phyloP scores from a whole-genome alignment of 2,888 invertebrate genomes.

The Macrosoma leucophasiata region DNA sequence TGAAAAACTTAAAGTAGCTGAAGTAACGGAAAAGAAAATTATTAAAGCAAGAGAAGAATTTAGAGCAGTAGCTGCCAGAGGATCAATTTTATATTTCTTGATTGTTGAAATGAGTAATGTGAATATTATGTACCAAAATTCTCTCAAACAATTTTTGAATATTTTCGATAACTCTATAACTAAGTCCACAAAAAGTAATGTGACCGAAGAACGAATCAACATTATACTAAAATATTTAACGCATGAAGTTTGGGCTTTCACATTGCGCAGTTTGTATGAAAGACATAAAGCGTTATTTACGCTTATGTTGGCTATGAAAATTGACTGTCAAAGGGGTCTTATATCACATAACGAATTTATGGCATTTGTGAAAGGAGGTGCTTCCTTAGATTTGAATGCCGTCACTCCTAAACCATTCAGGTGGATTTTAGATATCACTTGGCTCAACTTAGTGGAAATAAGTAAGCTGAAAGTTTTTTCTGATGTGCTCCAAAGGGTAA shows the following conservation, averaged over 20 bases:
- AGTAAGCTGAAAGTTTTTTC: constrained; percentile 88
- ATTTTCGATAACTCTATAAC: constrained; percentile 96
- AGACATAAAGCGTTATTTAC: constrained; percentile 95
- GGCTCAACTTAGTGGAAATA: constrained; percentile 96
- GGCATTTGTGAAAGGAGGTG: constrained; percentile 97
- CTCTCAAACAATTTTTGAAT: constrained; percentile 93
- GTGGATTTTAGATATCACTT: constrained; percentile 97
- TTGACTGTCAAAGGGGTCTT: constrained; percentile 87
- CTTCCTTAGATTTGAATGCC: constrained; percentile 94
- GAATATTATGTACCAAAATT: constrained; percentile 97
- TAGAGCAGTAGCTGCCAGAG: constrained; percentile 94
- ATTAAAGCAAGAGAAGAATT: constrained; percentile 96
- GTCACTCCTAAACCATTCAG: constrained; percentile 94
- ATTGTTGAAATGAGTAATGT: constrained; percentile 98
- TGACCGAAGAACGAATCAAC: constrained; percentile 89
- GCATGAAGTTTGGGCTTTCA: constrained; percentile 94
- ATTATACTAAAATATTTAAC: constrained; percentile 94
- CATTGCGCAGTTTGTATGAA: constrained; percentile 93
- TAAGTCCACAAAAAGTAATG: constrained; percentile 88
- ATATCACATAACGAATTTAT: constrained; percentile 95
- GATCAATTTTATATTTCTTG: constrained; percentile 95
- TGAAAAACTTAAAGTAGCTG: constrained; percentile 93
- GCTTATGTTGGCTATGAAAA: constrained; percentile 95
- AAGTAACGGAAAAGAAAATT: constrained; percentile 95
- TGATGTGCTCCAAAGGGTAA: constrained; percentile 84